These are phyloP conservation scores for Henricia sp. DNA, from an alignment of 53 echinoderm and acorn worm genomes.

Conservation along the genomic window DNA sequence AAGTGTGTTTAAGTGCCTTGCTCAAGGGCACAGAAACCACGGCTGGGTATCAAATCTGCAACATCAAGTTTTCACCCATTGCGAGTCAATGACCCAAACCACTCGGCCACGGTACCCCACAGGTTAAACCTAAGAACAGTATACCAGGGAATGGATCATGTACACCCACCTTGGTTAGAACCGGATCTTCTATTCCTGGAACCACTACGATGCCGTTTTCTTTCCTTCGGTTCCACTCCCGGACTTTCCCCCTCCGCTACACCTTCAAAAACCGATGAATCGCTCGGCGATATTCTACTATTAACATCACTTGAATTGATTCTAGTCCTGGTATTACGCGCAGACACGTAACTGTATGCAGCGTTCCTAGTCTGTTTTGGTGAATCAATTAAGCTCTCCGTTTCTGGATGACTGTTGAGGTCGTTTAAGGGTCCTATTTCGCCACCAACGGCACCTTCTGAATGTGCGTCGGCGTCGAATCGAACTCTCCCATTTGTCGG, in stretches of 20 bases:
- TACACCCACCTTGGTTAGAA: constrained; percentile 45
- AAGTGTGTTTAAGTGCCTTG: no score
- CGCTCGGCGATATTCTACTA: neutral
- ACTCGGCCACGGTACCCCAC: no score
- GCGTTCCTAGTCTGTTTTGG: neutral
- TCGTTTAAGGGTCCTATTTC: constrained; percentile 1
- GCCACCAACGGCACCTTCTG: neutral
- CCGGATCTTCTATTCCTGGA: constrained; percentile 60
- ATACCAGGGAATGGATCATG: neutral
- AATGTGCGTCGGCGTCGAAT: neutral
- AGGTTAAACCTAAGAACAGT: no score
- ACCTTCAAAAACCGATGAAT: neutral
- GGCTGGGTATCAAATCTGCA: no score
- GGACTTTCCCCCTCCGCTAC: neutral
- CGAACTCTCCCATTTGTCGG: constrained; percentile 31
- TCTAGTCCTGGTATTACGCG: neutral
- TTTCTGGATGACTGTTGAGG: constrained; percentile 10
- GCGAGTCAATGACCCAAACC: no score
- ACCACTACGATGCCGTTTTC: constrained; percentile 65
- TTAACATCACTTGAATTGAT: neutral
- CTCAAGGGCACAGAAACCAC: no score
- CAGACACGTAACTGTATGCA: neutral
- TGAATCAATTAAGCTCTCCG: neutral
- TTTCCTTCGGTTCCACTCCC: constrained; percentile 34
- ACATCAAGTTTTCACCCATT: no score